Conservation (phyloP, 37 sponge, comb jelly and placozoan species). For the Tethya wilhelma region DNA sequence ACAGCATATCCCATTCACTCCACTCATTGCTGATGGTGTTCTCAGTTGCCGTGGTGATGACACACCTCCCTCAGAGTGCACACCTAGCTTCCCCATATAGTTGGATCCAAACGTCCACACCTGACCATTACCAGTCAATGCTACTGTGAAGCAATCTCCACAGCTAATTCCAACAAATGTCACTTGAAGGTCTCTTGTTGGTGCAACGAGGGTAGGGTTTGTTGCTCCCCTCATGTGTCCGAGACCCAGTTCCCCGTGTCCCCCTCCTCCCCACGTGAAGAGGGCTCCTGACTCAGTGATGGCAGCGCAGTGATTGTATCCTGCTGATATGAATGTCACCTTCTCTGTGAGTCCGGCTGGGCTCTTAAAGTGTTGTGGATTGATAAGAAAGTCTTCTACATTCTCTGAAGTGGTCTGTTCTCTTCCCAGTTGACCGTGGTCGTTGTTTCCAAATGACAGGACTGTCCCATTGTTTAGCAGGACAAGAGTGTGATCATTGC, state of each 20-base stretch:
- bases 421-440: constrained; percentile 68
- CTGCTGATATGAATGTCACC: constrained; percentile 32
- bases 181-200: not conserved
- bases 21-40: not conserved
- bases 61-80: constrained; percentile 9
- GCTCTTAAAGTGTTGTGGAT: constrained; percentile 22
- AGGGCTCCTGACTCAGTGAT: constrained; percentile 22
- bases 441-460: constrained; percentile 72
- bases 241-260: constrained; percentile 43
- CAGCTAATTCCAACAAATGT: constrained; percentile 40
- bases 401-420: constrained; percentile 3
- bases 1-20: constrained; percentile 31
- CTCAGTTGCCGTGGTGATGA: not conserved
- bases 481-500: constrained; percentile 57
- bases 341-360: not conserved
- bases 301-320: constrained; percentile 66
- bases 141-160: constrained; percentile 70
- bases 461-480: constrained; percentile 36
- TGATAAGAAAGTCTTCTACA: not conserved
- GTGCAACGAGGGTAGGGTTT: constrained; percentile 13
- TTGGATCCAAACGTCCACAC: constrained; percentile 63
- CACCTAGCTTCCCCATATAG: constrained; percentile 59
- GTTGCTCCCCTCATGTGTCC: constrained; percentile 7
- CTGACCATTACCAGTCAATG: constrained; percentile 23
- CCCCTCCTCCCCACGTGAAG: constrained; percentile 59